Percentiles rank a stretch among this genome's conserved stretches.
phyloP scores from a whole-genome alignment of 2,888 invertebrate species.

The Patella ulyssiponensis region DNA sequence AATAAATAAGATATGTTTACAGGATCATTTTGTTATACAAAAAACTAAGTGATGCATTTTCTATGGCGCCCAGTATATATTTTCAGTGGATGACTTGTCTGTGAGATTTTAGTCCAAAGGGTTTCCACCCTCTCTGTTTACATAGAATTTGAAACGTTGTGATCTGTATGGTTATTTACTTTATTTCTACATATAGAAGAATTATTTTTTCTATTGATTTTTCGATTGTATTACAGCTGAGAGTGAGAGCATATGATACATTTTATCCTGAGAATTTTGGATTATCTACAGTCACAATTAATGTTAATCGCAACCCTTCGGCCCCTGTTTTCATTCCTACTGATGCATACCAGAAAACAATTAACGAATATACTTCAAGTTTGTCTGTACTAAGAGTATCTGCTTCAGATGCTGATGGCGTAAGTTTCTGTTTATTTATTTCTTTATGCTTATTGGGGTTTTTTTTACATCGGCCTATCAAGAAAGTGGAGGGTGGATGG shows the following conservation, averaged over 20 bases:
- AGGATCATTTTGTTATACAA: too few species aligned
- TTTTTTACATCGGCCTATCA: neutral
- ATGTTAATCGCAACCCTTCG: constrained; percentile 61
- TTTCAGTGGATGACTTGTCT: too few species aligned
- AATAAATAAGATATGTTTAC: too few species aligned
- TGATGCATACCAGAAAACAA: constrained; percentile 36
- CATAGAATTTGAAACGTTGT: too few species aligned
- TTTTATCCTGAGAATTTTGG: constrained; percentile 56
- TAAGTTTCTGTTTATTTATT: constrained; percentile 21
- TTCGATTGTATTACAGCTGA: constrained; percentile 45
- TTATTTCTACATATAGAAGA: too few species aligned
- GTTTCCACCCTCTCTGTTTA: too few species aligned
- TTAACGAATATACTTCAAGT: constrained; percentile 46
- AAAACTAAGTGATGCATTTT: too few species aligned
- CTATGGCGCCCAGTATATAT: too few species aligned
- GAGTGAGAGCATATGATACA: constrained; percentile 57
- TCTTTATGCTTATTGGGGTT: neutral
- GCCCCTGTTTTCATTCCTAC: constrained; percentile 80
- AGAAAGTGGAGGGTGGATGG: too few species aligned
- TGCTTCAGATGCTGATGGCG: constrained; percentile 53
- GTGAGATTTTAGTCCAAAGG: too few species aligned
- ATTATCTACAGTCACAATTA: constrained; percentile 49
- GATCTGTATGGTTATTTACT: too few species aligned
- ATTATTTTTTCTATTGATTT: too few species aligned
- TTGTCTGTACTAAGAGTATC: constrained; percentile 47